Evolutionary conservation across 2,797 vertebrate species (phyloP), one percentile per base, ranked within the genome.

Genomic region (Phalloptychus januarius): DNA sequence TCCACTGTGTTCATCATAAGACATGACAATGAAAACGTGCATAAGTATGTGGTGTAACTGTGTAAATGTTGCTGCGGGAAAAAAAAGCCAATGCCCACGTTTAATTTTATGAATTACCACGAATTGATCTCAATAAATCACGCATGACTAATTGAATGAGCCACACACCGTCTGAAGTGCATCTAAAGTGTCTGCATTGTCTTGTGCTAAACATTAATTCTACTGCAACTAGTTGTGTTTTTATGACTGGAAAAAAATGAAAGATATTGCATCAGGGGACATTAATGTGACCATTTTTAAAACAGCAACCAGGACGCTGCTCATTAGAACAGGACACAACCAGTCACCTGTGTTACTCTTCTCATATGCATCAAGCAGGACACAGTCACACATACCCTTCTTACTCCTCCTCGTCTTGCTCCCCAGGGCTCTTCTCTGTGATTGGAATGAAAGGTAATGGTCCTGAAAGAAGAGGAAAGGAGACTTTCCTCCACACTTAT

Each of bases 381-480:
- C 85, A 82, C 82, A 82, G 78, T 83, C 83, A 80, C 77, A 81
- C 67, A 80, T 76, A 79, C 82, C 56, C 46, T 69, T 56, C 80
- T 52, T 13, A 74, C 52, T 31, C 67, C 56, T 44, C 77, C 79
- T 71, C 83, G 71, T 72, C 82, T 76, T 85, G 81, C 82, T 92
- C 91, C 89, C 91, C 83, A 87, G 89, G 92, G 91, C 81, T 91
- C 88, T 91, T 84, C 79, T 88, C 94, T 95, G 93, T 95, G 93
- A 96, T 97, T 96, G 96, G 95, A 96, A 95, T 96, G 91, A 82
- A 95, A 90, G 89, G 93, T 93, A 93, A 96, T 96, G 95, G 94
- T 95, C 96, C 96, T 94, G 94, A 97, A 96, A 97, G 86, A 94
- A 94, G 96, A 95, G 94, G 95, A 93, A 93, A 91, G 85, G 84